phyloP scores from a whole-genome alignment of 37 sponge, comb jelly and placozoan species.

The Eunapius fragilis region DNA sequence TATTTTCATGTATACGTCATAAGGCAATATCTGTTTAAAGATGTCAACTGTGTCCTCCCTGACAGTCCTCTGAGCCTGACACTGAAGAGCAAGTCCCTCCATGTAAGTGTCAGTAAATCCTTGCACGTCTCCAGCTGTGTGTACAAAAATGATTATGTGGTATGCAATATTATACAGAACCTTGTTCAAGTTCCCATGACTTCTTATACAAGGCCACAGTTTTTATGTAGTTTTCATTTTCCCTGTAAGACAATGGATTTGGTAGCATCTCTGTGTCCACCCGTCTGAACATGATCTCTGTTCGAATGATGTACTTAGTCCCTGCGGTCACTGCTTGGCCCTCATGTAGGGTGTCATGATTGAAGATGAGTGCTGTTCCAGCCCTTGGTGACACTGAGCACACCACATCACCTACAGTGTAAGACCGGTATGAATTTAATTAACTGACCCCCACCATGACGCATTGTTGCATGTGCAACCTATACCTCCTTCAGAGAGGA shows the following conservation, averaged over 20 bases:
- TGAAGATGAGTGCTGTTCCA: slow-evolving; percentile 41
- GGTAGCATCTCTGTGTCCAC: slow-evolving; percentile 49
- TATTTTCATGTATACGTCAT: slow-evolving; percentile 27
- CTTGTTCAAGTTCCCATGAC: slow-evolving; percentile 32
- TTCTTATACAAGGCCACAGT: slow-evolving; percentile 42
- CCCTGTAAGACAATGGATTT: slow-evolving; percentile 4
- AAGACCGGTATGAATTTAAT: too few relatives aligned
- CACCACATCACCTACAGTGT: neutral
- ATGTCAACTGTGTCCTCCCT: neutral
- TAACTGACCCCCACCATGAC: too few relatives aligned
- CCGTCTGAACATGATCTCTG: slow-evolving; percentile 49
- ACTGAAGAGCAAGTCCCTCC: slow-evolving; percentile 19
- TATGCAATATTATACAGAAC: neutral
- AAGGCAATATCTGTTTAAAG: slow-evolving; percentile 7
- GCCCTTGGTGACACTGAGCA: slow-evolving; percentile 19
- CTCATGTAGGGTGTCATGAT: slow-evolving; percentile 50
- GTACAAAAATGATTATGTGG: too few relatives aligned
- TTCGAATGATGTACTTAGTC: slow-evolving; percentile 41
- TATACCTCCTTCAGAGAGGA: slow-evolving; percentile 26
- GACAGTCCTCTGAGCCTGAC: slow-evolving; percentile 21
- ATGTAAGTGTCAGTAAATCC: slow-evolving; percentile 52
- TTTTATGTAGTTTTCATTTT: slow-evolving; percentile 12
- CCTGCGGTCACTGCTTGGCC: slow-evolving; percentile 20
- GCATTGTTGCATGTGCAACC: too few relatives aligned
- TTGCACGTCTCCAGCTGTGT: slow-evolving; percentile 24